phyloP scores from a whole-genome alignment of 2,888 invertebrate species.

The Dicyrtomina minuta region DNA sequence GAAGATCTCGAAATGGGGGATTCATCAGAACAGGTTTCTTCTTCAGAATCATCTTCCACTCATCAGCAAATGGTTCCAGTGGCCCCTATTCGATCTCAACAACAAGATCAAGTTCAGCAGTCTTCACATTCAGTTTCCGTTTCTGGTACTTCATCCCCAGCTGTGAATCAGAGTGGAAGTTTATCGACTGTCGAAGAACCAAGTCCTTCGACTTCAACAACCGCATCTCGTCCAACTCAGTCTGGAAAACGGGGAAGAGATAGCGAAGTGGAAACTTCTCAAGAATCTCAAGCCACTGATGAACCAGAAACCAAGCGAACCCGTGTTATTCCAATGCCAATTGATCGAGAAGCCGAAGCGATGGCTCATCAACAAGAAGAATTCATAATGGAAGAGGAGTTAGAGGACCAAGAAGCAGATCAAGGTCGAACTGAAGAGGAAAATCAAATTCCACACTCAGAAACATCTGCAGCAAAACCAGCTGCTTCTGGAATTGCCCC shows the following conservation, averaged over 20 bases:
- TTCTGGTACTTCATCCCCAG: slow-evolving; percentile 18
- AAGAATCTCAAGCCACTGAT: slow-evolving; percentile 30
- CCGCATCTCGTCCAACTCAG: slow-evolving; percentile 55
- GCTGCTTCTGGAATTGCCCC: slow-evolving; percentile 19
- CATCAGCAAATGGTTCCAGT: slow-evolving; percentile 49
- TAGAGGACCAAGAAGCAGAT: slow-evolving; percentile 43
- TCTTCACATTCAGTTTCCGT: slow-evolving; percentile 30
- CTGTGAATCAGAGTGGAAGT: slow-evolving; percentile 16
- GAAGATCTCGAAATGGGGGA: slow-evolving; percentile 52
- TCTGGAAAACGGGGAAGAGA: slow-evolving; percentile 48
- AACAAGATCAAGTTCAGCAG: slow-evolving; percentile 43
- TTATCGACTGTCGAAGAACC: slow-evolving; percentile 54
- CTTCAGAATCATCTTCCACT: slow-evolving; percentile 46
- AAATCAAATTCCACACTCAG: slow-evolving; percentile 45
- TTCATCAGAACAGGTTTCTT: slow-evolving; percentile 51
- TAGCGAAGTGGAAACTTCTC: slow-evolving; percentile 44
- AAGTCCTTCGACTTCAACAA: slow-evolving; percentile 68
- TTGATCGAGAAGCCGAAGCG: slow-evolving; percentile 51
- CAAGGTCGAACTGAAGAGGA: slow-evolving; percentile 43
- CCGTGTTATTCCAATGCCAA: slow-evolving; percentile 33
- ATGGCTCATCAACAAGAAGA: slow-evolving; percentile 49
- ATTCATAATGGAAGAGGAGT: slow-evolving; percentile 32
- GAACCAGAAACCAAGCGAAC: slow-evolving; percentile 49
- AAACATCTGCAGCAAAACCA: slow-evolving; percentile 34
- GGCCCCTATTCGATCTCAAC: slow-evolving; percentile 42